Conservation (phyloP, 1,140 invertebrate genomes). For the Lordiphosa mommai region DNA sequence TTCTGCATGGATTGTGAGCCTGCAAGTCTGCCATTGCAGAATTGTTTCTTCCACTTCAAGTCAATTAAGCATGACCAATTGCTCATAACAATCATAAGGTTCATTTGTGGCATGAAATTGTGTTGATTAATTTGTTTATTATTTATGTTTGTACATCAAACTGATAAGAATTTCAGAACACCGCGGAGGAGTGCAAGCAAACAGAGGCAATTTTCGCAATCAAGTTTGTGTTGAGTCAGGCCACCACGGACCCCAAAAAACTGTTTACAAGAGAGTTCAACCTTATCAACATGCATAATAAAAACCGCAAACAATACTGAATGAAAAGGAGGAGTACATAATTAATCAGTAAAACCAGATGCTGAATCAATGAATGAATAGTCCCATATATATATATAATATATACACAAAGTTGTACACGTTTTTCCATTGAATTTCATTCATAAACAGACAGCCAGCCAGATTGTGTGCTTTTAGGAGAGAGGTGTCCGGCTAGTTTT, state of each 20-base stretch:
- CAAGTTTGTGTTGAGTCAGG: constrained; percentile 16
- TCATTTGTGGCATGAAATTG: not conserved
- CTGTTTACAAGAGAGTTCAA: not conserved
- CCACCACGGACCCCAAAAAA: not conserved
- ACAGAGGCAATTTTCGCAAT: constrained; percentile 8
- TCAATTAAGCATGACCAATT: constrained; percentile 13
- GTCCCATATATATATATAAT: not conserved
- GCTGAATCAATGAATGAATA: constrained; percentile 34
- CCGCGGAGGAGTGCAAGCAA: not conserved
- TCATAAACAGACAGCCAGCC: constrained; percentile 7
- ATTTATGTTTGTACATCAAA: constrained; percentile 6
- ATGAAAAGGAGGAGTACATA: not conserved
- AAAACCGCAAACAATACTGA: constrained; percentile 11
- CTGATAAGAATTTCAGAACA: not conserved
- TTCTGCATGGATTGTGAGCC: too few relatives aligned
- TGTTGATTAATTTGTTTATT: not conserved
- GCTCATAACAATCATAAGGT: not conserved
- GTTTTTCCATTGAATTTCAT: constrained; percentile 49
- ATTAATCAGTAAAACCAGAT: constrained; percentile 42
- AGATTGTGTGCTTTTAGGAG: not conserved
- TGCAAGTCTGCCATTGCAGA: too few relatives aligned
- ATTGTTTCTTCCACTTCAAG: not conserved
- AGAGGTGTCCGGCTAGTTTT: constrained; percentile 33
- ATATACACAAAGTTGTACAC: constrained; percentile 3
- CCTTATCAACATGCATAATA: not conserved